Conservation (phyloP, 2,113 vertebrate genomes). For the Turdus rufiventris region DNA sequence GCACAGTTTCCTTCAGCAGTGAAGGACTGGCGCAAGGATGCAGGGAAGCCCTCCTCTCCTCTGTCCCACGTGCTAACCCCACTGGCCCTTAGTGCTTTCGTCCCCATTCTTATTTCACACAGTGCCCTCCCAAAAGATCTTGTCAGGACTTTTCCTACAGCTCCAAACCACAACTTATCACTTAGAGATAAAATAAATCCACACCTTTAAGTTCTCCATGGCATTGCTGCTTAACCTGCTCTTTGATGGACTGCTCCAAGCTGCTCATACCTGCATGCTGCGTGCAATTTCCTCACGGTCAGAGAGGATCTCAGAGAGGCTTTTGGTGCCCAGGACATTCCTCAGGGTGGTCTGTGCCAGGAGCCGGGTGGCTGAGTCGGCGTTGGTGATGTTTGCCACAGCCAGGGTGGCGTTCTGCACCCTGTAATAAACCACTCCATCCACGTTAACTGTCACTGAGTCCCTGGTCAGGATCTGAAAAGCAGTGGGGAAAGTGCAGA, state of each 20-base stretch:
- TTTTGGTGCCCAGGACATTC: constrained; percentile 95
- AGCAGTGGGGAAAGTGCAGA: not conserved
- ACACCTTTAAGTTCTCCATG: not conserved
- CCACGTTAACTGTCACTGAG: constrained; percentile 91
- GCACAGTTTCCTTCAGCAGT: not conserved
- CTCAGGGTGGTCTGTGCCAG: constrained; percentile 93
- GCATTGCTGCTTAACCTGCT: not conserved
- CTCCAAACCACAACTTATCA: not conserved
- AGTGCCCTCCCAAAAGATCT: not conserved
- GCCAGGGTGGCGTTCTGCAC: constrained; percentile 91
- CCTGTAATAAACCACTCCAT: constrained; percentile 94
- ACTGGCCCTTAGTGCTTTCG: not conserved
- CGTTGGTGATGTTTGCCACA: constrained; percentile 93
- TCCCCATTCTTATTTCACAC: not conserved
- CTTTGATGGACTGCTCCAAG: not conserved
- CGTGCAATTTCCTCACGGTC: constrained; percentile 94
- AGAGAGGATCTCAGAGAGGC: constrained; percentile 91
- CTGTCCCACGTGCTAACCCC: not conserved
- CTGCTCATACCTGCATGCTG: constrained; percentile 87
- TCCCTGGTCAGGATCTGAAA: constrained; percentile 92
- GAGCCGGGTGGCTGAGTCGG: constrained; percentile 87
- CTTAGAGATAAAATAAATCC: not conserved
- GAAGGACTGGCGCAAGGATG: not conserved
- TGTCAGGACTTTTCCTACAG: not conserved
- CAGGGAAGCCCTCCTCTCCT: not conserved